Base-by-base conservation (phyloP, 1,140 invertebrate species). In the Drosophila parabipectinata region DNA sequence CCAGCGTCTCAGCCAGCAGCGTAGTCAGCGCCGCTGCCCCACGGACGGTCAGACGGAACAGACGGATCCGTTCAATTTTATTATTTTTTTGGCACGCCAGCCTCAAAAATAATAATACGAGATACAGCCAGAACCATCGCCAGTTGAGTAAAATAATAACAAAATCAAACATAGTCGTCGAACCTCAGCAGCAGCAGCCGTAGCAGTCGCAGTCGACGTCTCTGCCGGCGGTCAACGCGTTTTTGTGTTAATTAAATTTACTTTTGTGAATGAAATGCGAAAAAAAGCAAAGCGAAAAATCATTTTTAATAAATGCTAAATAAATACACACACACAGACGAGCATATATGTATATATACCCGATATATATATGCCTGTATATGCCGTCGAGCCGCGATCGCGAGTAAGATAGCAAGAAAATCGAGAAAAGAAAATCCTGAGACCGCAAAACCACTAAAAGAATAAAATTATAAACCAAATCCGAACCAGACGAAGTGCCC, bases 171-270 rank as follows among this genome's bases (percentile, higher is more conserved):
- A 77, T 26, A 41, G 47, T 12, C 7, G 26, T 28, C 26, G 26
- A 28, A 28, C 26, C 26, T 28, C 26, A 6, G 26, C 26, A 28
- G 26, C 26, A 28, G 5, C 21, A 14, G 48, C n/a, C 24, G 48
- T 7, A 24, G n/a, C 50, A 7, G 15, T 39, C 34, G 8, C 32
- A 34, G 53, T 47, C 28, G 30, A 39, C 15, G 59, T 68, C 72
- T 44, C 37, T 63, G 73, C 47, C 44, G 18, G 44, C 44, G 44
- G 58, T 69, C 68, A 59, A 39, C 77, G 77, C 77, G 79, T 73
- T 84, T 77, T 83, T 88, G 83, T 88, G 83, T 88, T 88, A 88
- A 89, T 88, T 88, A 79, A 88, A 88, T 88, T 89, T 88, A 88
- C 83, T 88, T 88, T 88, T 88, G 83, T 88, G 83, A 88, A 88